Evolutionary conservation across 2,797 vertebrate species (phyloP), one percentile per base, ranked within the genome.

Genomic region (Ataeniobius toweri): DNA sequence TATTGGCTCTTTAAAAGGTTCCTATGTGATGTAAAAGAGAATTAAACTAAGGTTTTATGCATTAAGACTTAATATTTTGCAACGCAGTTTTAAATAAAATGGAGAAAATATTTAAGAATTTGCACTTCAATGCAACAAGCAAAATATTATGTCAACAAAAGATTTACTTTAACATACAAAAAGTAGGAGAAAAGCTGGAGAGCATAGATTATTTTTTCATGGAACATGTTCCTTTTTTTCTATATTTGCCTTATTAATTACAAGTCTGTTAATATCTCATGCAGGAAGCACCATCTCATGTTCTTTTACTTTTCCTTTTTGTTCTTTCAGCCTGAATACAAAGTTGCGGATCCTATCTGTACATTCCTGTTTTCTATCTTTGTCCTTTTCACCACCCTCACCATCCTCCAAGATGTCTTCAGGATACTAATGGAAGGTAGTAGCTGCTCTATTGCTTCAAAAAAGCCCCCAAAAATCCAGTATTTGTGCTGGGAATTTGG

Each of bases 341-440:
- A 99, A 95, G 95, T 97, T 0, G 98, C 97, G 0, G 98, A 99
- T 84, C 98, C 98, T 69, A 96, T 99, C 91, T 98, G 97, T 80
- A 99, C 98, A 1, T 99, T 98, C 92, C 95, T 99, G 83, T 99
- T 99, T 94, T 99, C 98, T 0, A 76, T 98, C 91, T 98, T 97
- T 0, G 97, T 99, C 80, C 96, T 99, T 0, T 97, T 95, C 77
- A 98, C 98, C 90, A 98, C 98, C 0, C 1, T 95, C 78, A 97
- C 98, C 48, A 99, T 98, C 85, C 96, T 99, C 88, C 96, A 95
- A 51, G 98, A 99, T 0, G 97, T 99, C 79, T 96, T 99, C 82
- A 95, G 96, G 72, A 96, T 99, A 83, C 96, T 99, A 81, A 97
- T 99, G 97, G 98, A 99, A 96, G 98, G 98, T 98, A 89, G 14